These are phyloP conservation scores for Paedocypris micromegethes DNA, from an alignment of 2,797 vertebrate species.

Conservation along the genomic window DNA sequence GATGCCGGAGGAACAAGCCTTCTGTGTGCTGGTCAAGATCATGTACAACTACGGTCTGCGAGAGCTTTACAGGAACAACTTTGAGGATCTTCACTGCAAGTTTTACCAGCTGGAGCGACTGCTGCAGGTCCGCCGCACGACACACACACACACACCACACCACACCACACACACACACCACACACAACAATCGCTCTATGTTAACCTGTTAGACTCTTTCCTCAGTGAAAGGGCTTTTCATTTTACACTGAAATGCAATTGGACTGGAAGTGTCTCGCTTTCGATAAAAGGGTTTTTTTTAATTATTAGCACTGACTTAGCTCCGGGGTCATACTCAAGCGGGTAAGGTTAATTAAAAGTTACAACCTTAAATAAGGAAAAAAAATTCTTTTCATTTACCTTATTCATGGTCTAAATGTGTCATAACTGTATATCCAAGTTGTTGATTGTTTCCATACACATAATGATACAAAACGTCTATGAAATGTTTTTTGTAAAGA, in stretches of 20 bases:
- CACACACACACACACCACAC: background rate
- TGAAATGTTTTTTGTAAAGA: too few species aligned
- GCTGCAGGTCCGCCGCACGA: constrained; percentile 78
- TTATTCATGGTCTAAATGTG: too few species aligned
- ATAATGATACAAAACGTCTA: too few species aligned
- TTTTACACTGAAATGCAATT: constrained; percentile 54
- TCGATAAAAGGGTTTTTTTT: constrained; percentile 25
- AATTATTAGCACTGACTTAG: too few species aligned
- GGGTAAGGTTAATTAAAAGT: too few species aligned
- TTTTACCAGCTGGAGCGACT: constrained; percentile 94
- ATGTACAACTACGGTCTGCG: constrained; percentile 91
- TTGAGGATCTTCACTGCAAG: constrained; percentile 97
- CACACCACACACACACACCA: background rate
- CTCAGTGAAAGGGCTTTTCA: constrained; percentile 51
- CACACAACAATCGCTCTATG: constrained; percentile 1
- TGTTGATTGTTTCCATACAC: too few species aligned
- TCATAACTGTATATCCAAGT: too few species aligned
- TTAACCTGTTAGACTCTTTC: constrained; percentile 46
- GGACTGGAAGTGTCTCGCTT: constrained; percentile 35
- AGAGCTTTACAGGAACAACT: constrained; percentile 94
- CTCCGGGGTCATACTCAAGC: too few species aligned
- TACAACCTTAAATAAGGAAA: too few species aligned
- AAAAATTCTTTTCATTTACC: too few species aligned
- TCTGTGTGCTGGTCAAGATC: constrained; percentile 95
- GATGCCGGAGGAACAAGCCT: constrained; percentile 99